Conservation (phyloP, 2,888 invertebrate genomes). For the Hetaerina titia region DNA sequence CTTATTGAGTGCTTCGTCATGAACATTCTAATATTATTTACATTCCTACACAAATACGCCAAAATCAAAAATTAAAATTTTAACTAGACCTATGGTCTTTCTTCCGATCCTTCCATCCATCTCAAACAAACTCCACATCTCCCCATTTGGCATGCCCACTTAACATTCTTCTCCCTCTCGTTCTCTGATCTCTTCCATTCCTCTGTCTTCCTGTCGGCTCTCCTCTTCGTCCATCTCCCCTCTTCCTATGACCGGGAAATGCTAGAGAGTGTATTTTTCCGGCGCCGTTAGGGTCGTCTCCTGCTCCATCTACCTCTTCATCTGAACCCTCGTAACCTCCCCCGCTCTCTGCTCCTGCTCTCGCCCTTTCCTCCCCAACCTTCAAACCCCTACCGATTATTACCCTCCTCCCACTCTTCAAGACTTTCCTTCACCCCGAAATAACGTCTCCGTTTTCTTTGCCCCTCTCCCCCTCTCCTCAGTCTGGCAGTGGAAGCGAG, state of each 20-base stretch:
- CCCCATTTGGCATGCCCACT: too few relatives aligned
- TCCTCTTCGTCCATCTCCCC: too few relatives aligned
- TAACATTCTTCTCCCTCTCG: background rate
- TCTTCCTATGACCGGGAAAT: too few relatives aligned
- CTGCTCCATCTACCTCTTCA: background rate
- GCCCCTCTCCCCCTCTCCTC: background rate
- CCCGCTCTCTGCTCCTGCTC: background rate
- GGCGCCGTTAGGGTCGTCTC: too few relatives aligned
- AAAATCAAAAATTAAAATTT: too few relatives aligned
- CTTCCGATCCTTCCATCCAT: too few relatives aligned
- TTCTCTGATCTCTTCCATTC: background rate
- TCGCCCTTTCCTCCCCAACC: background rate
- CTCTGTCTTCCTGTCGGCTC: background rate
- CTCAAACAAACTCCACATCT: too few relatives aligned
- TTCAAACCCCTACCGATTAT: background rate
- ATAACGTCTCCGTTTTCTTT: background rate
- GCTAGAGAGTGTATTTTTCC: too few relatives aligned
- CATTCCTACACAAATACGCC: too few relatives aligned
- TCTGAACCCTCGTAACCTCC: background rate
- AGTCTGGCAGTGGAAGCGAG: background rate
- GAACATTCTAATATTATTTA: too few relatives aligned
- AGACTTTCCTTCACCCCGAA: background rate
- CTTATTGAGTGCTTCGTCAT: too few relatives aligned
- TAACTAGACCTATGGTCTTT: too few relatives aligned
- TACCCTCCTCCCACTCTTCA: background rate